phyloP scores from a whole-genome alignment of 1,140 invertebrate species.

The Drosophila obscura region DNA sequence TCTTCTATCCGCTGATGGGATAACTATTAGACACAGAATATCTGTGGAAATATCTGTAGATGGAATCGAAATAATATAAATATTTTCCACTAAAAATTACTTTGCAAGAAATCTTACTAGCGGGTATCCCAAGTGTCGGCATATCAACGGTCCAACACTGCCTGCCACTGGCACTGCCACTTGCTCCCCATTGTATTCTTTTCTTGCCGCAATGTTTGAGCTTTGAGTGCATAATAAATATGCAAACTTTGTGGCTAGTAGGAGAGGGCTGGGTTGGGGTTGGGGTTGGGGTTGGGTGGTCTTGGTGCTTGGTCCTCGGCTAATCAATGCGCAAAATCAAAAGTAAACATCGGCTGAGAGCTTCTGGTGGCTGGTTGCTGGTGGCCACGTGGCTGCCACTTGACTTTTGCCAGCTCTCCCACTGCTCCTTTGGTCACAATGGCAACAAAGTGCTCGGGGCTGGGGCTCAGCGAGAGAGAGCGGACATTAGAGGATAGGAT shows the following conservation, averaged over 20 bases:
- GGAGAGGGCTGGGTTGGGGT: too few relatives aligned
- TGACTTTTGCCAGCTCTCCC: slow-evolving; percentile 37
- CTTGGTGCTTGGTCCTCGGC: slow-evolving; percentile 19
- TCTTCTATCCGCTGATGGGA: too few relatives aligned
- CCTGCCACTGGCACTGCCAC: too few relatives aligned
- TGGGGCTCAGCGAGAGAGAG: too few relatives aligned
- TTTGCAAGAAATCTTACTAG: too few relatives aligned
- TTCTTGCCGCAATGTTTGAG: slow-evolving; percentile 63
- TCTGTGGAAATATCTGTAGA: too few relatives aligned
- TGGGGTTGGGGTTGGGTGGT: neutral
- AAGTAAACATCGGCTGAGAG: slow-evolving; percentile 49
- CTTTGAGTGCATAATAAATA: slow-evolving; percentile 75
- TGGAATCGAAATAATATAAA: too few relatives aligned
- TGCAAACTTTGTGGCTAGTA: slow-evolving; percentile 61
- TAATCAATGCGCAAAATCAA: slow-evolving; percentile 75
- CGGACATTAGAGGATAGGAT: too few relatives aligned
- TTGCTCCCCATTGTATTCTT: slow-evolving; percentile 8
- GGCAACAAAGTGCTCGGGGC: slow-evolving; percentile 9
- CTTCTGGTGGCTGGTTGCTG: neutral
- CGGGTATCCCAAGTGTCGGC: too few relatives aligned
- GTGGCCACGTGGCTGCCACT: slow-evolving; percentile 50
- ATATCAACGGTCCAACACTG: too few relatives aligned
- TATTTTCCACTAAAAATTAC: too few relatives aligned
- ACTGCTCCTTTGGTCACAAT: slow-evolving; percentile 42
- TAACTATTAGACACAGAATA: too few relatives aligned